Percentiles rank a stretch among this genome's conserved stretches.
phyloP scores from a whole-genome alignment of 1,140 invertebrate species.

The Tetragonula clypearis region DNA sequence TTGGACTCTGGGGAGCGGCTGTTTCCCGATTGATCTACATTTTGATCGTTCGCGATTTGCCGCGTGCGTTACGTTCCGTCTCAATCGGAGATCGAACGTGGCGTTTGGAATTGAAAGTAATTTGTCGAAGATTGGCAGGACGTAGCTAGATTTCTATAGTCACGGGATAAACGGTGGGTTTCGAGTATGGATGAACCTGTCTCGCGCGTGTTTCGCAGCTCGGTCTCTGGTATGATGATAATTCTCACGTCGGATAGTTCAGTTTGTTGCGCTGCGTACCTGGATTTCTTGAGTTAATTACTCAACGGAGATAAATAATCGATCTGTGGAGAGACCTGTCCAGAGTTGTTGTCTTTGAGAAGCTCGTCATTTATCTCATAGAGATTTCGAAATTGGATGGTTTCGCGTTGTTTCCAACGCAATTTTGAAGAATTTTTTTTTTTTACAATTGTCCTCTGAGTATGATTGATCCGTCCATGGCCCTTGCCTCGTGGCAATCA shows the following conservation, averaged over 20 bases:
- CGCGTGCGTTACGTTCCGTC: not conserved
- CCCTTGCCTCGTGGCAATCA: too few species aligned
- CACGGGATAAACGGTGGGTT: not conserved
- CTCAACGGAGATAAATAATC: not conserved
- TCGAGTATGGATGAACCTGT: not conserved
- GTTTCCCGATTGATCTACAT: conserved; percentile 22
- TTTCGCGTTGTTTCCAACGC: not conserved
- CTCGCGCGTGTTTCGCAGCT: not conserved
- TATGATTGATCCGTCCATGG: too few species aligned
- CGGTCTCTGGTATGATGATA: not conserved
- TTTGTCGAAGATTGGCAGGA: not conserved
- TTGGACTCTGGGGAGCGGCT: conserved; percentile 8
- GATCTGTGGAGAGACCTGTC: not conserved
- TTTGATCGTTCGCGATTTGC: not conserved
- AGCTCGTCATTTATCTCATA: not conserved
- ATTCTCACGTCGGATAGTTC: not conserved
- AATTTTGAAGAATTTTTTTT: not conserved
- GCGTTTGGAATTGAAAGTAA: not conserved
- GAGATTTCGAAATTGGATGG: not conserved
- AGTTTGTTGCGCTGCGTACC: not conserved
- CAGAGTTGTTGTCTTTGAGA: not conserved
- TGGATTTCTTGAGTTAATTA: not conserved
- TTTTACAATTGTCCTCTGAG: too few species aligned
- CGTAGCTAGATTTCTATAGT: not conserved
- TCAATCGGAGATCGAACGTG: not conserved